Evolutionary conservation across 2,113 vertebrate genomes (phyloP).

Genomic region (Salvelinus fontinalis): DNA sequence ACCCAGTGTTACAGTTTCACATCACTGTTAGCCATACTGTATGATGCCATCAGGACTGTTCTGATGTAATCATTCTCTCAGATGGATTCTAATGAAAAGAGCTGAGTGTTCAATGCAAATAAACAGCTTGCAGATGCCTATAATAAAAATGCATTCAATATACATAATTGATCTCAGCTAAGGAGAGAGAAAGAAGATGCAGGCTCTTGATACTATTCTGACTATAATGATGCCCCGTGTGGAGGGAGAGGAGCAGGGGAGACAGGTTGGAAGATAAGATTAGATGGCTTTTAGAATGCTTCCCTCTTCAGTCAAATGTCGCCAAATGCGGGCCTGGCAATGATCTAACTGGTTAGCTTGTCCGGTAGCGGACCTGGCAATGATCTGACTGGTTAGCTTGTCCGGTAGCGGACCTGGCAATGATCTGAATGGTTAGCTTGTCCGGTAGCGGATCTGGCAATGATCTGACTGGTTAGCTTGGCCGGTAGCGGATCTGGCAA

Average conservation of each 20-base stretch:
- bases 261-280: conserved; percentile 8
- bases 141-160: conserved; percentile 36
- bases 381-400: conserved; percentile 25
- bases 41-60: neutral
- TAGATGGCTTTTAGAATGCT: conserved; percentile 14
- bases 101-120: conserved; percentile 14
- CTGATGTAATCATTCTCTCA: conserved; percentile 11
- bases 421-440: conserved; percentile 24
- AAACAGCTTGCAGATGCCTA: conserved; percentile 38
- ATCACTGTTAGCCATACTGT: neutral
- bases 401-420: conserved; percentile 1
- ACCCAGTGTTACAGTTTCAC: neutral
- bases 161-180: conserved; percentile 47
- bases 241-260: neutral
- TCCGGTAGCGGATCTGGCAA: conserved; percentile 3
- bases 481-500: neutral
- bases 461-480: conserved; percentile 24
- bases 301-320: conserved; percentile 9
- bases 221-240: neutral
- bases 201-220: conserved; percentile 3
- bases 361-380: conserved; percentile 9
- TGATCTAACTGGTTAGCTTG: too few species aligned
- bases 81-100: conserved; percentile 26
- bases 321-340: neutral
- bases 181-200: neutral